phyloP scores from a whole-genome alignment of 2,113 vertebrate species.

The Pleuronectes platessa region DNA sequence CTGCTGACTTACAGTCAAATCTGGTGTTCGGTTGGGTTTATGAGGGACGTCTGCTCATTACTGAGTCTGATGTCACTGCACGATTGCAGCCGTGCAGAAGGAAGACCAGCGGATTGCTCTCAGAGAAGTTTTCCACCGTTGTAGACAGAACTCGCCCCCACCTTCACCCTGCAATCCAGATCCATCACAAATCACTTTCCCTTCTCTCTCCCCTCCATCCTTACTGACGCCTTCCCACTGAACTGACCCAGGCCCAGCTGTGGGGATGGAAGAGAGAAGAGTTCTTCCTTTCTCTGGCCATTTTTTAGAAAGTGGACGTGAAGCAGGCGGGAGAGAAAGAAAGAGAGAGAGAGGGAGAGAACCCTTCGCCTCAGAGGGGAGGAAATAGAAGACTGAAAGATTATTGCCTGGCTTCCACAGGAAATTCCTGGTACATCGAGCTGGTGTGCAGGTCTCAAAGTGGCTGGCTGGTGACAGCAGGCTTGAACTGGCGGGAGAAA shows the following conservation, averaged over 20 bases:
- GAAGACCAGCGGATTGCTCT: conserved; percentile 10
- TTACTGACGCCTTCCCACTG: not conserved
- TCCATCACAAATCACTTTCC: conserved; percentile 4
- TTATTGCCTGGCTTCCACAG: conserved; percentile 62
- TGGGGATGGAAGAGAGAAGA: not conserved
- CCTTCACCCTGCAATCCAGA: conserved; percentile 4
- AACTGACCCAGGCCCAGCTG: not conserved
- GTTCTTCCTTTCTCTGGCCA: not conserved
- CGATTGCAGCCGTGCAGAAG: not conserved
- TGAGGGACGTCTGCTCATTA: conserved; percentile 33
- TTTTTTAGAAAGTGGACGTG: conserved; percentile 24
- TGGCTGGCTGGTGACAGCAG: conserved; percentile 34
- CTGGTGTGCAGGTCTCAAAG: conserved; percentile 41
- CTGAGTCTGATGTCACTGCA: conserved; percentile 50
- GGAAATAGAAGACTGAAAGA: conserved; percentile 58
- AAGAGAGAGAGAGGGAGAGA: not conserved
- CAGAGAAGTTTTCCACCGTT: conserved; percentile 28
- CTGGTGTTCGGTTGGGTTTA: conserved; percentile 1
- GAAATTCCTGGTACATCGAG: conserved; percentile 61
- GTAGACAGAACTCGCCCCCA: conserved; percentile 7
- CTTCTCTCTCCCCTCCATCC: not conserved
- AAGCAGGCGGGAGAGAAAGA: not conserved
- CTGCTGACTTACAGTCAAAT: not conserved
- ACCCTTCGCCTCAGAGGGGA: conserved; percentile 9
- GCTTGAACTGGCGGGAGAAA: conserved; percentile 7